Percentiles rank a stretch among this genome's conserved stretches.
These are phyloP conservation scores for Lycaena phlaeas DNA, from an alignment of 2,888 invertebrate genomes.

Conservation along the genomic window DNA sequence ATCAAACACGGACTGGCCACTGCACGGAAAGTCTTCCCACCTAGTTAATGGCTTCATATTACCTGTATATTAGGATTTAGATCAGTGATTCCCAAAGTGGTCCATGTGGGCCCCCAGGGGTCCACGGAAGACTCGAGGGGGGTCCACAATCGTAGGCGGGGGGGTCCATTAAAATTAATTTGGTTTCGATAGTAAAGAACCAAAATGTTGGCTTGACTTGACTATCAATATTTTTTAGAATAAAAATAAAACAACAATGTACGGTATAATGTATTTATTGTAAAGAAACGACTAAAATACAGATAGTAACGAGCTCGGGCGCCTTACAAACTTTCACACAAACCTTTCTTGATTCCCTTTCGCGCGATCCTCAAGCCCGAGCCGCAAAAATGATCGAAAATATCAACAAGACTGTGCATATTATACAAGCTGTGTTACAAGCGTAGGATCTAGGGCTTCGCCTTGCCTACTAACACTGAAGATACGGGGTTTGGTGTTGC, in stretches of 20 bases:
- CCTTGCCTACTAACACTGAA: neutral
- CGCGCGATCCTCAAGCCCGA: conserved; percentile 43
- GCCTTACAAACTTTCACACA: conserved; percentile 29
- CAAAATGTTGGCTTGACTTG: too few species aligned
- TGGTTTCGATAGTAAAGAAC: too few species aligned
- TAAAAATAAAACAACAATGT: conserved; percentile 15
- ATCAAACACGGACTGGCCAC: too few species aligned
- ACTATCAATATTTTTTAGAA: too few species aligned
- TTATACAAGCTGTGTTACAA: conserved; percentile 40
- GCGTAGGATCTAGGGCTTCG: conserved; percentile 21
- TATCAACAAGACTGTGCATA: conserved; percentile 50
- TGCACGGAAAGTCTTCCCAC: too few species aligned
- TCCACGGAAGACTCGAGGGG: too few species aligned
- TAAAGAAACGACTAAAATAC: conserved; percentile 53
- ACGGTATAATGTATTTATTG: conserved; percentile 46
- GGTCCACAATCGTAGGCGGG: too few species aligned
- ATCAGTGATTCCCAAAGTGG: too few species aligned
- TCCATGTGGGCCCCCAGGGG: too few species aligned
- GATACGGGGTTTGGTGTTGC: conserved; percentile 46
- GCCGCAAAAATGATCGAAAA: conserved; percentile 51
- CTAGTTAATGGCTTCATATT: too few species aligned
- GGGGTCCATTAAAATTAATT: too few species aligned
- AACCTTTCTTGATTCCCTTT: conserved; percentile 33
- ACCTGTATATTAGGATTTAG: too few species aligned
- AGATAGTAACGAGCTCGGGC: conserved; percentile 56